phyloP scores from a whole-genome alignment of 2,113 vertebrate genomes.

The Austrofundulus limnaeus region DNA sequence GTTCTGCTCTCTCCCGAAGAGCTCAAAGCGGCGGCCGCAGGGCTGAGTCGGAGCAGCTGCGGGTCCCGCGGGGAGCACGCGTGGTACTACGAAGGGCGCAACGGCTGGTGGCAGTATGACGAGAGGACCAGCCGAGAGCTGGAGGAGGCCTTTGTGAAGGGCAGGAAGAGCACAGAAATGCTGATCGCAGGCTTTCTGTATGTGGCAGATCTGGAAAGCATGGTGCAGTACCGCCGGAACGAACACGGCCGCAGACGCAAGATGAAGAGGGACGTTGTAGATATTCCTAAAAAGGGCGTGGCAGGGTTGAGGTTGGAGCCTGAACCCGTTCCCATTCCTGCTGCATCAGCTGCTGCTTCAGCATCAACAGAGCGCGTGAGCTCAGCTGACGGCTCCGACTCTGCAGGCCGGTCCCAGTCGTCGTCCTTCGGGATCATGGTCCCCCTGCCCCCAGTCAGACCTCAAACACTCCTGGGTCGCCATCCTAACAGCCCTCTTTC shows the following conservation, averaged over 20 bases:
- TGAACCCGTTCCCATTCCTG: conserved; percentile 70
- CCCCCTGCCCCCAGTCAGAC: conserved; percentile 79
- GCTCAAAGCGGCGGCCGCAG: conserved; percentile 85
- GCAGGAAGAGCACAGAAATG: conserved; percentile 95
- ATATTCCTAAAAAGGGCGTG: conserved; percentile 97
- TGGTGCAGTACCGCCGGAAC: conserved; percentile 92
- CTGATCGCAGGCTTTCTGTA: conserved; percentile 96
- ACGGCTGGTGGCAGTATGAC: conserved; percentile 99
- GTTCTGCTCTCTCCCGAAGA: conserved; percentile 92
- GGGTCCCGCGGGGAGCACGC: conserved; percentile 85
- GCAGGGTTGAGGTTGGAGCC: conserved; percentile 93
- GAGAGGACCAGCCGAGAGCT: conserved; percentile 93
- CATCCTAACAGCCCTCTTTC: conserved; percentile 76
- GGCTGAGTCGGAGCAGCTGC: conserved; percentile 74
- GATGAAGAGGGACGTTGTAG: conserved; percentile 93
- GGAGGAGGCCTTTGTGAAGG: conserved; percentile 92
- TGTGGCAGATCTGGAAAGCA: conserved; percentile 93
- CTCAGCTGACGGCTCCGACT: conserved; percentile 89
- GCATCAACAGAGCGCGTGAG: conserved; percentile 81
- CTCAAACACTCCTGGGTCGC: conserved; percentile 83
- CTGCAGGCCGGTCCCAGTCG: conserved; percentile 53
- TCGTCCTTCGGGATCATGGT: conserved; percentile 46
- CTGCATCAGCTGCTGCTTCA: conserved; percentile 55
- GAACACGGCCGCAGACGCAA: conserved; percentile 92
- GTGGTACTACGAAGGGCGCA: conserved; percentile 97